Base-by-base conservation (phyloP, 2,113 vertebrate species). In the Gadus chalcogrammus region DNA sequence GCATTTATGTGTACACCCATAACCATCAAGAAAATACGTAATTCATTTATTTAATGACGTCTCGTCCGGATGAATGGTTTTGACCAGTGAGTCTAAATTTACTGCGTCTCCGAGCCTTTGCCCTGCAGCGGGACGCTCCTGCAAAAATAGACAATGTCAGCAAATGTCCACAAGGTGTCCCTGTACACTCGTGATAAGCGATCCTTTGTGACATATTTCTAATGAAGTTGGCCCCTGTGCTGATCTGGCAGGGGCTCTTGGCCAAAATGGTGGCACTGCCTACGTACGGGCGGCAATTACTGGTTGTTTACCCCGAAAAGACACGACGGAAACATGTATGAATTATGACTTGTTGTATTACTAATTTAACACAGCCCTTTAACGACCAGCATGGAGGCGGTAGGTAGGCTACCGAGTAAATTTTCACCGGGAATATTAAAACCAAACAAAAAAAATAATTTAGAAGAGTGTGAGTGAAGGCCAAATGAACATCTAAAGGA, bases 121-220 rank as follows among this genome's bases (percentile, higher is more conserved):
- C 9, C 5, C 22, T 56, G 12, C 58, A 16, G 13, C 20, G 1
- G 15, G n/a, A 58, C 42, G 64, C 68, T 48, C 2, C 15, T 12
- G 3, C 3, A 55, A 65, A 68, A 15, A 13, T 18, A 76, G 77
- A 83, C 73, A 75, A 64, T 84, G 71, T 80, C 74, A 77, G 35
- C 52, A 65, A 55, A 56, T 59, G 38, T 77, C 88, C 88, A 90
- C 87, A 82, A 91, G 89, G 79, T 88, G 88, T 90, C 89, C 80
- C 83, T 84, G 66, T 76, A 78, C 48, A 65, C 82, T 84, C 73
- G 70, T 74, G 53, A 81, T 78, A 68, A 24, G 67, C 28, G 73
- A 79, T 73, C 7, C 31, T 11, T 38, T 38, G 17, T 38, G 35
- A 42, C 31, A n/a, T 3, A 13, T 3, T 15, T 27, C 20, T 62